phyloP scores from a whole-genome alignment of 2,797 vertebrate genomes.

The Hippoglossus hippoglossus region DNA sequence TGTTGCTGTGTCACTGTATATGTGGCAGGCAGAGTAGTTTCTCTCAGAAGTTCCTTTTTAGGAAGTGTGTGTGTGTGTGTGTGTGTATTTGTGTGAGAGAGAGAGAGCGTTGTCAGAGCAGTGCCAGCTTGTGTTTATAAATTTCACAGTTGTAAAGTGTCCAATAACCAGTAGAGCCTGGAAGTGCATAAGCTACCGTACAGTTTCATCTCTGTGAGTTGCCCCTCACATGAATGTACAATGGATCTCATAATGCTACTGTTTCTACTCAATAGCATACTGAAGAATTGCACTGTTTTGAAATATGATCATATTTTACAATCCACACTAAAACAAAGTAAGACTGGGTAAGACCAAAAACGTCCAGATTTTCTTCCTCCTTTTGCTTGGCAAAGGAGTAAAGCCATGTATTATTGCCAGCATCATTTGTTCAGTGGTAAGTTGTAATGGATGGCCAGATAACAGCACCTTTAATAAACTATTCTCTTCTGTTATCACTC shows the following conservation, averaged over 20 bases:
- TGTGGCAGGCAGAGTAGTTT: slow-evolving; percentile 8
- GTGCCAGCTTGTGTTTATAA: slow-evolving; percentile 31
- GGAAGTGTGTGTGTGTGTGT: slow-evolving; percentile 5
- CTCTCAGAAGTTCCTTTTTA: slow-evolving; percentile 10
- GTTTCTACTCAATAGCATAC: neutral
- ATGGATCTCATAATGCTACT: neutral
- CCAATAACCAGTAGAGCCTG: slow-evolving; percentile 35
- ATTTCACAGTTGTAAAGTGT: slow-evolving; percentile 48
- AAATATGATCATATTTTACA: neutral
- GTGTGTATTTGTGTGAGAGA: neutral
- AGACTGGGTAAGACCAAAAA: no score
- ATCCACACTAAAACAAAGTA: no score
- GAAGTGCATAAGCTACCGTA: slow-evolving; percentile 27
- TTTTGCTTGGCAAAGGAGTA: no score
- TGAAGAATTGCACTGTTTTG: neutral
- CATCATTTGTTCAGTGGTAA: no score
- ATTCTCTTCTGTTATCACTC: no score
- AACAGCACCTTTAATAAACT: no score
- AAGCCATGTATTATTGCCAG: no score
- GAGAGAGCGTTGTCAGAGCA: slow-evolving; percentile 6
- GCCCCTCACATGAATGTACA: slow-evolving; percentile 10
- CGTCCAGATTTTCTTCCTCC: no score
- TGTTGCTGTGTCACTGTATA: slow-evolving; percentile 7
- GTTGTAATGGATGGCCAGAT: no score
- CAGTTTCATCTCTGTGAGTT: slow-evolving; percentile 1